A percentile compares a stretch with the other conserved stretches of the same genome.
These are phyloP conservation scores for Pollicipes pollicipes DNA, from an alignment of 1,140 invertebrate genomes.

Conservation along the genomic window DNA sequence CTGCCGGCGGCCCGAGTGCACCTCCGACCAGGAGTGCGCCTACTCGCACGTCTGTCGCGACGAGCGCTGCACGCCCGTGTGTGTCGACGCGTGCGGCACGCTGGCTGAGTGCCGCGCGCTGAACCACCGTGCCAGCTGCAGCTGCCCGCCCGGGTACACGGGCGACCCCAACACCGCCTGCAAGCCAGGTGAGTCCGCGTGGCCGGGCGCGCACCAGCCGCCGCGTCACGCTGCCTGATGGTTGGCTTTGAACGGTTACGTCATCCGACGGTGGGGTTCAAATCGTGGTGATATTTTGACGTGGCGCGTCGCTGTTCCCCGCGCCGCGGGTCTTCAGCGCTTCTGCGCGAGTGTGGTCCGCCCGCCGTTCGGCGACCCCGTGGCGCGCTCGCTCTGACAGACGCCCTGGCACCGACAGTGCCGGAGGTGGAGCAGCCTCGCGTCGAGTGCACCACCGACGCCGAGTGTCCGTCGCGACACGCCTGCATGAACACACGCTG, in stretches of 20 bases:
- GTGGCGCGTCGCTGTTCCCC: no score
- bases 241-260: no score
- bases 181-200: slow-evolving; percentile 32
- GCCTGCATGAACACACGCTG: slow-evolving; percentile 63
- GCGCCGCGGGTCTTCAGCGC: no score
- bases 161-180: slow-evolving; percentile 55
- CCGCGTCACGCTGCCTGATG: no score
- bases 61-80: slow-evolving; percentile 42
- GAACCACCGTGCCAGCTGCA: slow-evolving; percentile 43
- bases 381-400: no score
- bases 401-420: no score
- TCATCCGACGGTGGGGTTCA: no score
- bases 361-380: no score
- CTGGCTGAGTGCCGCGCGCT: slow-evolving; percentile 68
- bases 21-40: slow-evolving; percentile 48
- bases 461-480: slow-evolving; percentile 56
- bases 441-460: slow-evolving; percentile 55
- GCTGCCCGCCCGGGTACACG: slow-evolving; percentile 58
- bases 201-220: no score
- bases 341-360: no score
- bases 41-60: slow-evolving; percentile 59
- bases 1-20: slow-evolving; percentile 61
- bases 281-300: no score
- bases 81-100: slow-evolving; percentile 29
- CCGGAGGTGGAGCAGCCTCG: no score